Evolutionary conservation across 2,113 vertebrate species (phyloP), one percentile per base, ranked within the genome.

Genomic region (Aegithalos caudatus): DNA sequence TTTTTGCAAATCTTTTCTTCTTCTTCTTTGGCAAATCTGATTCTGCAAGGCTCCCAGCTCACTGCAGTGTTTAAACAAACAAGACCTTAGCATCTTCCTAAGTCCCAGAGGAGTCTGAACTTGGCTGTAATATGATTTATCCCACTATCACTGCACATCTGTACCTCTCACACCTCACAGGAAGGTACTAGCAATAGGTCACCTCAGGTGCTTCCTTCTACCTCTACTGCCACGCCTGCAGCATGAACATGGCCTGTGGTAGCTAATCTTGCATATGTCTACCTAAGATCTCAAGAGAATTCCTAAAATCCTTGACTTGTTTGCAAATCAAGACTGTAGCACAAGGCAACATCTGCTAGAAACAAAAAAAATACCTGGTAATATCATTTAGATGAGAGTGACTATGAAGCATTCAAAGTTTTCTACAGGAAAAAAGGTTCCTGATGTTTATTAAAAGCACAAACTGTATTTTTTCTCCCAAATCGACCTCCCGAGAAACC

Each of bases 391-490:
- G 81, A 73, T 94, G 37, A 48, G 38, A 86, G 44, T 22, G 38
- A 42, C 56, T 92, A 50, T 31, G 35, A 91, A 87, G 44, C 57
- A 96, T 33, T 25, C 60, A 71, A 71, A 37, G 66, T 88, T 88
- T 94, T 92, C 56, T 81, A 91, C 67, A 85, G 14, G 48, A 81
- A 85, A 81, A 93, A 86, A 23, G 3, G 25, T 40, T 91, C 67
- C 42, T 58, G 29, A 87, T 92, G 58, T 86, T 95, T 94, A 94
- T 48, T 96, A 91, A 95, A 95, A 96, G 85, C 77, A 81, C 40
- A 83, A 88, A 82, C 79, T 38, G 7, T 48, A 86, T 78, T 91
- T 57, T 81, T 37, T 71, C 51, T 92, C 66, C 60, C 50, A 85
- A 40, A 77, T 38, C 0, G 2, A 72, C 76, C 56, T 94, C 79